Base-by-base conservation (phyloP, 2,113 vertebrate species). In the Ellobius talpinus region DNA sequence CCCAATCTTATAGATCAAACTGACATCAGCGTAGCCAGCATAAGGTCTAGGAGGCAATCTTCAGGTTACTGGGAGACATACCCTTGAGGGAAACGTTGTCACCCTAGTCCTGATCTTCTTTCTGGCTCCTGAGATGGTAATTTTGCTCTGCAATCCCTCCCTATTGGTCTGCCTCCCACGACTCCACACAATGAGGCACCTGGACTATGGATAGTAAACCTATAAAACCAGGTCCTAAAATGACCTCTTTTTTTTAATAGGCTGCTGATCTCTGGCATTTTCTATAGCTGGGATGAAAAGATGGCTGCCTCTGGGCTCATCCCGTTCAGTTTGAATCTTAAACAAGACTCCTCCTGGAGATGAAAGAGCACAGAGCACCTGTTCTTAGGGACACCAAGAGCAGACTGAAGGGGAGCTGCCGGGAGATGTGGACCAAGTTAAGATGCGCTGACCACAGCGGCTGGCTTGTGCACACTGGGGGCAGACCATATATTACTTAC, bases 291-390 rank as follows among this genome's bases (percentile, higher is more conserved):
- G 17, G 10, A 66, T 29, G 16, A 10, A 78, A 65, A 52, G 33
- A 47, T 66, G 55, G 26, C 63, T 17, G n/a, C 13, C 72, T 61
- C 55, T 19, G 45, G 58, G 6, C 36, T 98, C 96, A 93, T 90
- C 21, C 21, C 11, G 29, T 65, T 47, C 8, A 13, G 58, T 97
- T 96, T 95, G 88, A 91, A 95, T 96, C 92, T 68, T 84, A 97
- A 97, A 77, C 65, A 95, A 97, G 97, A 94, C 76, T 92, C 91
- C 92, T 68, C 66, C 82, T 73, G 84, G 89, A 95, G 45, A 26
- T 50, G 36, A 61, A 81, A 91, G 39, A 89, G 50, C 7, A 13
- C 29, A 88, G 24, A 89, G 39, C 3, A 13, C 33, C 52, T 66
- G n/a, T 6, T 87, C 97, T 97, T 89, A 90, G 61, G 70, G 58